Percentiles rank a stretch among this genome's conserved stretches.
phyloP scores from a whole-genome alignment of 2,113 vertebrate genomes.

The Rhinolophus sinicus region DNA sequence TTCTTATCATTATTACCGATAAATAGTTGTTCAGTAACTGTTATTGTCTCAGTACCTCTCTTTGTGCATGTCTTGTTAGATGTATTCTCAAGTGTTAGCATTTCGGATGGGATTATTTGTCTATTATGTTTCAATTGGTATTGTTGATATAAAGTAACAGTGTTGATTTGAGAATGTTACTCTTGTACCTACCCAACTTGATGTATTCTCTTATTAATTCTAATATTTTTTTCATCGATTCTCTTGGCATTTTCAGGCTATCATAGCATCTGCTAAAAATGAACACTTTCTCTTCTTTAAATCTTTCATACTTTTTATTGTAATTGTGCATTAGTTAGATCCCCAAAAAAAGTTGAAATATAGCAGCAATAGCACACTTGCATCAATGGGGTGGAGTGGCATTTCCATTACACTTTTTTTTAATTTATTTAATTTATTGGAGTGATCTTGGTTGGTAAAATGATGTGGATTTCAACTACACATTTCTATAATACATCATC shows the following conservation, averaged over 20 bases:
- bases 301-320: neutral
- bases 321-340: neutral
- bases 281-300: neutral
- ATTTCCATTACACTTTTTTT: neutral
- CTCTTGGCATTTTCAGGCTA: conserved; percentile 2
- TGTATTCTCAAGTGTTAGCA: neutral
- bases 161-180: neutral
- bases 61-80: neutral
- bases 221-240: neutral
- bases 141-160: neutral
- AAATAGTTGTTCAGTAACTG: neutral
- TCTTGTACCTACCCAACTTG: neutral
- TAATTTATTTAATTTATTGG: neutral
- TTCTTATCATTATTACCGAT: neutral
- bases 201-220: conserved; percentile 2
- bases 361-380: neutral
- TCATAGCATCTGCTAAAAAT: neutral
- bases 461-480: too few relatives aligned
- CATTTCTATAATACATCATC: too few relatives aligned
- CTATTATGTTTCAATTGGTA: neutral
- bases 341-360: neutral
- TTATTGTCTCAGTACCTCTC: neutral
- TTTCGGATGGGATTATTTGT: neutral
- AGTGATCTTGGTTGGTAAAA: neutral
- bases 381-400: neutral